These are phyloP conservation scores for Resseliella maxima DNA, from an alignment of 2,888 invertebrate genomes.

Conservation along the genomic window DNA sequence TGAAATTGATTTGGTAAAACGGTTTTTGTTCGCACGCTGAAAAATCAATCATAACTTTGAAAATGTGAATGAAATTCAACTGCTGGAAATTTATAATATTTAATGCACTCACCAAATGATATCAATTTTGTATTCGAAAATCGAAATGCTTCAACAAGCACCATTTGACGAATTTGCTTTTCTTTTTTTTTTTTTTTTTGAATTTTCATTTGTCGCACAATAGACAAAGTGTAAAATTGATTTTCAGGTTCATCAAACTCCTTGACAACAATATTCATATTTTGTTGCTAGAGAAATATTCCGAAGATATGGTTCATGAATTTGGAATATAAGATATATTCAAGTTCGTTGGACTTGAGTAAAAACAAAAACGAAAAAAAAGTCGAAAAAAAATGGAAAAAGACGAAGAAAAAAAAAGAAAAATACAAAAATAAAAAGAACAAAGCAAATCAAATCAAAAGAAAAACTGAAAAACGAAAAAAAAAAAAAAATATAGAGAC, in stretches of 20 bases:
- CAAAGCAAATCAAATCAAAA: no score
- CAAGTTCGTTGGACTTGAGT: no score
- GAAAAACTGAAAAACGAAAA: no score
- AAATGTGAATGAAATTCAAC: neutral
- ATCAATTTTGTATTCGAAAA: neutral
- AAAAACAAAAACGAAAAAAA: no score
- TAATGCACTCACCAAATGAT: neutral
- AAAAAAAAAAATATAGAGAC: neutral
- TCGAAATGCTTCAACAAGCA: neutral
- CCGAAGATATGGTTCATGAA: no score
- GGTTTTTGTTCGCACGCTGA: neutral
- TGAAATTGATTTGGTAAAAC: neutral
- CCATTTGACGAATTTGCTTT: neutral
- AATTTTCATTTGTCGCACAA: neutral
- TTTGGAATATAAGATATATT: no score
- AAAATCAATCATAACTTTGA: neutral
- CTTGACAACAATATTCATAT: neutral
- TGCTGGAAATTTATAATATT: neutral
- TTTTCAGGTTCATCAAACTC: neutral
- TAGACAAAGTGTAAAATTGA: constrained; percentile 3
- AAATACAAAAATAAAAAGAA: no score
- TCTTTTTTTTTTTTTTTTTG: neutral
- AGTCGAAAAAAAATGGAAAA: no score
- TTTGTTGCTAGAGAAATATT: no score
- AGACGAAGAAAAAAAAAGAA: no score